These are phyloP conservation scores for Phalacrocorax brasilianus DNA, from an alignment of 2,113 vertebrate genomes.

Conservation along the genomic window DNA sequence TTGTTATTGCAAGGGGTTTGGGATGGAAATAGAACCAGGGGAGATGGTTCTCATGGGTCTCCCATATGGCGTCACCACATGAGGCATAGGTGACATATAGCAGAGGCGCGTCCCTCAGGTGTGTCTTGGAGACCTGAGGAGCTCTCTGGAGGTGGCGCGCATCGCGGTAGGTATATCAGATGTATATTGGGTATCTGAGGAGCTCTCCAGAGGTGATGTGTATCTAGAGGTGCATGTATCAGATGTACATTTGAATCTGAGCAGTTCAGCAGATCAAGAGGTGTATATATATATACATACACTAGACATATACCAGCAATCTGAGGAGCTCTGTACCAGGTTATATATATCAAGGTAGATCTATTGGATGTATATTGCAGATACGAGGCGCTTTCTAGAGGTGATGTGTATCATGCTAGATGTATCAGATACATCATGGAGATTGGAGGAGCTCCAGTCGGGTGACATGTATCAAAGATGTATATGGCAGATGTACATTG, in stretches of 20 bases:
- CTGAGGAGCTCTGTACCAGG: neutral
- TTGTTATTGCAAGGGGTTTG: neutral
- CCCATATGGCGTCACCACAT: rapidly evolving
- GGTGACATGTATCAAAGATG: neutral
- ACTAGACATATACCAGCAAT: neutral
- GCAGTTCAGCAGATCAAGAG: neutral
- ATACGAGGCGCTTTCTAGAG: neutral
- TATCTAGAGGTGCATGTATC: neutral
- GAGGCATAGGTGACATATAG: rapidly evolving
- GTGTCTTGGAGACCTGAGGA: neutral
- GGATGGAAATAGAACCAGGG: neutral
- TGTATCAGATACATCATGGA: rapidly evolving
- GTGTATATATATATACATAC: rapidly evolving
- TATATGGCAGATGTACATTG: neutral
- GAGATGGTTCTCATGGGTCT: neutral
- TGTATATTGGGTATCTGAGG: neutral
- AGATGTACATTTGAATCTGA: neutral
- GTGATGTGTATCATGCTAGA: rapidly evolving
- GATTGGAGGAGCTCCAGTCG: neutral
- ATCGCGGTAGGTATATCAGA: rapidly evolving
- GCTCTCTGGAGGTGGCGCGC: neutral
- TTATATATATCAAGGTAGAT: neutral
- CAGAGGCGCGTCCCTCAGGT: neutral
- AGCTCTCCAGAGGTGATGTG: neutral
- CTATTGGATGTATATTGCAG: neutral